Evolutionary conservation across 2,888 invertebrate species (phyloP).

Genomic region (Oxycera nigricornis): DNA sequence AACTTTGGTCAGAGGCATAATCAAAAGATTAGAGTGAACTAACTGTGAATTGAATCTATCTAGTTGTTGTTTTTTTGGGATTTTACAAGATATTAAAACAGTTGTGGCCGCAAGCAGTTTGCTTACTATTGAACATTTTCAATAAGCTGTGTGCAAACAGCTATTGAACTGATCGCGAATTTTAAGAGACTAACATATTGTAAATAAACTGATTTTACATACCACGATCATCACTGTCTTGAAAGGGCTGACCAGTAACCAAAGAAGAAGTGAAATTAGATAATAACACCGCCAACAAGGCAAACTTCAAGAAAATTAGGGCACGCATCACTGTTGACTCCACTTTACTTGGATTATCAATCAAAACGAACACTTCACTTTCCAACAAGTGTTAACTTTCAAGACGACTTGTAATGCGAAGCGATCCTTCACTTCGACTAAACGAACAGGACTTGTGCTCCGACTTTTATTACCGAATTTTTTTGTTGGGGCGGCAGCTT

Average conservation of each 20-base stretch:
- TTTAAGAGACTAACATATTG: not conserved
- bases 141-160: not conserved
- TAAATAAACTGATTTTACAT: not conserved
- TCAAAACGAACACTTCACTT: too few relatives aligned
- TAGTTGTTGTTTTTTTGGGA: too few relatives aligned
- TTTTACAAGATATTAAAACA: not conserved
- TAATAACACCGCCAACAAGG: too few relatives aligned
- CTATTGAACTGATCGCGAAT: not conserved
- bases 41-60: not conserved
- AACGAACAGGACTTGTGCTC: not conserved
- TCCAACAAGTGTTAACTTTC: not conserved
- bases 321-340: too few relatives aligned
- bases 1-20: not conserved
- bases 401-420: slow-evolving; percentile 1
- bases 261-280: too few relatives aligned
- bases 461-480: not conserved
- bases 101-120: not conserved
- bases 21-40: not conserved
- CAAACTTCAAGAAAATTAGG: too few relatives aligned
- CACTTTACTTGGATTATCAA: too few relatives aligned
- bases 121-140: slow-evolving; percentile 1
- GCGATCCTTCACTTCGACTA: slow-evolving; percentile 5
- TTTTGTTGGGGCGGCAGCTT: not conserved
- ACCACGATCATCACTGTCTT: too few relatives aligned
- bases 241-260: too few relatives aligned